Evolutionary conservation across 1,140 invertebrate species (phyloP).

Genomic region (Drosophila orosa): DNA sequence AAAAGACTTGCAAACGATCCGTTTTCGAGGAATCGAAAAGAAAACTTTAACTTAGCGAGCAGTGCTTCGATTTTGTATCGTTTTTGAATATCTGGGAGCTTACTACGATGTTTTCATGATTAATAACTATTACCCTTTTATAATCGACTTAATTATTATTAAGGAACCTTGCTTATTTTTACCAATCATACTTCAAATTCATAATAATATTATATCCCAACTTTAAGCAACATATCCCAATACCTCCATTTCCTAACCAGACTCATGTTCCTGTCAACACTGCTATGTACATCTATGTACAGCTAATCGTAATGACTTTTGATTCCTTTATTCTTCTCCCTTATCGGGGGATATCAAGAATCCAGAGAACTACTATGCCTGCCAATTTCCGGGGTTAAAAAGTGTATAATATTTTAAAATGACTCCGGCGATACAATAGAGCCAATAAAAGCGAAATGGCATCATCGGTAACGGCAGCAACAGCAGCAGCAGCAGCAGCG

Average conservation of each 20-base stretch:
- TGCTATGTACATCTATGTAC: conserved; percentile 1
- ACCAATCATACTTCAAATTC: neutral
- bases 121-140: too few species aligned
- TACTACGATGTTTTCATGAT: too few species aligned
- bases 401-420: conserved; percentile 14
- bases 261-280: neutral
- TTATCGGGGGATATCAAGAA: conserved; percentile 6
- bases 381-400: conserved; percentile 26
- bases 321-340: conserved; percentile 8
- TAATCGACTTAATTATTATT: too few species aligned
- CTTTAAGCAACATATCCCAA: neutral
- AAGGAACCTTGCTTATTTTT: neutral
- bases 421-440: neutral
- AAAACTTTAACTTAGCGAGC: neutral
- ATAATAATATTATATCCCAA: neutral
- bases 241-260: neutral
- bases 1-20: neutral
- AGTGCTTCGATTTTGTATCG: too few species aligned
- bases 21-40: neutral
- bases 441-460: conserved; percentile 21
- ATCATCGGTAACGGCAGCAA: conserved; percentile 16
- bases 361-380: conserved; percentile 15
- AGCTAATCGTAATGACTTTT: conserved; percentile 22
- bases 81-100: too few species aligned
- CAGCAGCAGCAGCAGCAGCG: conserved; percentile 7